Evolutionary conservation across 2,113 vertebrate genomes (phyloP), one percentile per base, ranked within the genome.

Genomic region (Pelecanoides urinatrix): DNA sequence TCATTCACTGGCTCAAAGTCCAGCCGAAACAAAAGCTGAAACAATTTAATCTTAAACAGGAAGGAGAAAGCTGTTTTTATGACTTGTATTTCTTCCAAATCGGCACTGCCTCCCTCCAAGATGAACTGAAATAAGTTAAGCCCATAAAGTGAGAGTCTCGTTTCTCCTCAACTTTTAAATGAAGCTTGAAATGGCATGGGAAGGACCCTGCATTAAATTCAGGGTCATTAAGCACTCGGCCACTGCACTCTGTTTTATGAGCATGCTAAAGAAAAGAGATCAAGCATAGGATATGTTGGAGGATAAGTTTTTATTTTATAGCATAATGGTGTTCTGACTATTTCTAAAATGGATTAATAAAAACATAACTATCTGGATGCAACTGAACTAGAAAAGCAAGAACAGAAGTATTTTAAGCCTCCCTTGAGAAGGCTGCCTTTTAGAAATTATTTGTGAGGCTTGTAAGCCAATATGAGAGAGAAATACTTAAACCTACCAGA

Each of bases 81-180:
- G 6, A 55, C 32, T 80, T 81, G 10, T 72, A 40, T 75, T 92
- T 86, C 66, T 89, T 92, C 62, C 56, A 92, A 73, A 92, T 65
- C 2, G 8, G 50, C 76, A 56, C 63, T 50, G 52, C 21, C 53
- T 92, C 14, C 12, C 53, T 91, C 61, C 45, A 78, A 70, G 81
- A 91, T 68, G 32, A 68, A 91, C 3, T 85, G 58, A 88, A 92
- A 12, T 26, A 84, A 30, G 52, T 73, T 70, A 85, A 87, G 59
- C 30, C 49, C 29, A 72, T 92, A 72, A 72, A 81, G n/a, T 30
- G 29, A 96, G 59, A 79, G 62, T 86, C 55, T 79, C 2, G 2
- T 77, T 91, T 88, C 85, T 88, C 63, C 63, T 80, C 34, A 79
- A 59, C 75, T 93, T 94, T 90, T 78, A 92, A 94, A 78, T 84